Conservation (phyloP, 2,888 invertebrate genomes). For the Harmothoe impar region DNA sequence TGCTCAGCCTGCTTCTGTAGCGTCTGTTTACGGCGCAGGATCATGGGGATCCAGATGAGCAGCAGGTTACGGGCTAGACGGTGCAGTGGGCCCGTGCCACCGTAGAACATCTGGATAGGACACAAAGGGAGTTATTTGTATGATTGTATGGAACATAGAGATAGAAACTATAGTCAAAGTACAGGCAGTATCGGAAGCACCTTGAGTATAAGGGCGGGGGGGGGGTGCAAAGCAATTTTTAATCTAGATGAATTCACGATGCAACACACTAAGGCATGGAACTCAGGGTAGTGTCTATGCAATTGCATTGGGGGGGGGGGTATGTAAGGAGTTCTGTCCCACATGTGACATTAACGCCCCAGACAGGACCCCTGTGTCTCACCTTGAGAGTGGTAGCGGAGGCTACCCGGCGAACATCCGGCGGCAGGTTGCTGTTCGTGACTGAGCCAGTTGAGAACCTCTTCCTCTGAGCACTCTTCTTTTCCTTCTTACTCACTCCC, state of each 20-base stretch:
- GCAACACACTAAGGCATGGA: too few species aligned
- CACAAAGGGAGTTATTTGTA: background rate
- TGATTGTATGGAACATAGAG: too few species aligned
- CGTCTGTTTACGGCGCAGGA: background rate
- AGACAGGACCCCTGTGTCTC: background rate
- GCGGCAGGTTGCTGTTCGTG: conserved; percentile 86
- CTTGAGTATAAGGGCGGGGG: too few species aligned
- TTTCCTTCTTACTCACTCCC: background rate
- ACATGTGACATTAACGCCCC: too few species aligned
- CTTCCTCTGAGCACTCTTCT: background rate
- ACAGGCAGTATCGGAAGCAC: too few species aligned
- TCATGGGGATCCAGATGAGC: conserved; percentile 65
- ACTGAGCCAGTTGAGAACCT: background rate
- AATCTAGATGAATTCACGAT: too few species aligned
- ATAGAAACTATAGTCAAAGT: too few species aligned
- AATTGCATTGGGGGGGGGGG: too few species aligned
- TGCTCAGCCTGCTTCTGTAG: background rate
- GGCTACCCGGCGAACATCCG: conserved; percentile 89
- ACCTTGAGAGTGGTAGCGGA: conserved; percentile 90
- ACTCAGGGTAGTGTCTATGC: too few species aligned
- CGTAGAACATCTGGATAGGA: conserved; percentile 49
- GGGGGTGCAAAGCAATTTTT: too few species aligned
- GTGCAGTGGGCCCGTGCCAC: conserved; percentile 61
- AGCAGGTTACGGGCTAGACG: conserved; percentile 63
- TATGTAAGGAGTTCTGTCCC: too few species aligned